Base-by-base conservation (phyloP, 2,113 vertebrate species). In the Hipposideros armiger region DNA sequence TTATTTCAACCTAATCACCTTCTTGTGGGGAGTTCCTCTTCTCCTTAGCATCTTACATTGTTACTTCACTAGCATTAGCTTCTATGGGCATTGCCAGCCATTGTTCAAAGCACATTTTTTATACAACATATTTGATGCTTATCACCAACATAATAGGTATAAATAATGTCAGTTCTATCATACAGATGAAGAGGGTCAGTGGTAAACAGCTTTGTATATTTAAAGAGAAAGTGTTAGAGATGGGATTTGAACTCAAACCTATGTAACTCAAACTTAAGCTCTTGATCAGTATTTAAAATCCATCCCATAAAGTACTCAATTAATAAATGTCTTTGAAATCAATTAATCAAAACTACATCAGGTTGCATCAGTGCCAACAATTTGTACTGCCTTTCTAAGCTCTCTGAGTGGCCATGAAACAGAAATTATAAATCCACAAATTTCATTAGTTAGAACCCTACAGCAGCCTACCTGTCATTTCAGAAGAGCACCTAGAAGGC, bases 331-430 rank as follows among this genome's bases (percentile, higher is more conserved):
- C 14, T 87, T 73, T 60, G 26, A 7, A 82, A 89, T 80, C 42
- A 94, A 60, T 80, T 80, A 69, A 81, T 86, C 10, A 89, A 80
- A 88, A 81, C 24, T 58, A 82, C 60, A 67, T 74, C 15, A 73
- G 11, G 17, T 82, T 80, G 74, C 42, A 76, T 11, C 66, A 70
- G 36, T 47, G 7, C 28, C 85, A 92, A 70, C 2, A 40, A 74
- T 76, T 19, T 67, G 30, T 47, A 3, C 42, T 32, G n/a, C 17
- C 14, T 87, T 95, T 69, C 22, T 76, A 92, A 82, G 17, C 9
- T 42, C 6, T 78, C 45, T 72, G 42, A 84, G 28, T 42, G 13
- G 84, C 13, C 40, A 52, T 52, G 7, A 94, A 72, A 78, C 9
- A 73, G 14, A 91, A 66, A 67, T 36, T 56, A 0, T 28, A 92